These are phyloP conservation scores for Hyles euphorbiae DNA, from an alignment of 1,140 invertebrate species.

Conservation along the genomic window DNA sequence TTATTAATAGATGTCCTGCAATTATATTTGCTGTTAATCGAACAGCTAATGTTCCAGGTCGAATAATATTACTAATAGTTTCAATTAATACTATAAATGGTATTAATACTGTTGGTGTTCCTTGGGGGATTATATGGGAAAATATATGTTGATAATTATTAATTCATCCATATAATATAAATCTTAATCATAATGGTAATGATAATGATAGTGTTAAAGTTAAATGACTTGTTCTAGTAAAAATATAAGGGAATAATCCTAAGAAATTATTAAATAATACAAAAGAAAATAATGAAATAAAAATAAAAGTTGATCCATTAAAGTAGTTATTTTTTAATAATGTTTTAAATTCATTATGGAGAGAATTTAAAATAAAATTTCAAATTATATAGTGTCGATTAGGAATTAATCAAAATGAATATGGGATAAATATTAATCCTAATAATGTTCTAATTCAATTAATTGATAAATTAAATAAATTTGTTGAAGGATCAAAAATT, in stretches of 20 bases:
- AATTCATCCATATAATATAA: constrained; percentile 65
- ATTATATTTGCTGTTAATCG: constrained; percentile 75
- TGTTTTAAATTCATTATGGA: constrained; percentile 75
- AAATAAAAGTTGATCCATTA: constrained; percentile 61
- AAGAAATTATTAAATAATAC: constrained; percentile 79
- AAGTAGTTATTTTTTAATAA: constrained; percentile 49
- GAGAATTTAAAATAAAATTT: constrained; percentile 60
- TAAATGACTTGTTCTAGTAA: constrained; percentile 79
- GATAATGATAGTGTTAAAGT: constrained; percentile 73
- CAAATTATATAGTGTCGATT: constrained; percentile 41
- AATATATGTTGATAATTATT: constrained; percentile 3
- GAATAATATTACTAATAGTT: constrained; percentile 78
- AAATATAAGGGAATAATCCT: constrained; percentile 82
- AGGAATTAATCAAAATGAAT: not conserved
- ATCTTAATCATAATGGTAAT: constrained; percentile 77
- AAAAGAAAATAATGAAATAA: constrained; percentile 56
- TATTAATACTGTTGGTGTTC: constrained; percentile 52
- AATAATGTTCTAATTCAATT: no score
- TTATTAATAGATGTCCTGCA: no score
- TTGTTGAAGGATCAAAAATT: constrained; percentile 70
- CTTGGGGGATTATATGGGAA: constrained; percentile 4
- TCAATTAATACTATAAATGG: constrained; percentile 76
- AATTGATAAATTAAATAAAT: constrained; percentile 58
- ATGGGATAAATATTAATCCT: no score
- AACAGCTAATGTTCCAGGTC: constrained; percentile 77